Percentiles rank a stretch among this genome's conserved stretches.
phyloP scores from a whole-genome alignment of 2,113 vertebrate genomes.

The Turdus rufiventris region DNA sequence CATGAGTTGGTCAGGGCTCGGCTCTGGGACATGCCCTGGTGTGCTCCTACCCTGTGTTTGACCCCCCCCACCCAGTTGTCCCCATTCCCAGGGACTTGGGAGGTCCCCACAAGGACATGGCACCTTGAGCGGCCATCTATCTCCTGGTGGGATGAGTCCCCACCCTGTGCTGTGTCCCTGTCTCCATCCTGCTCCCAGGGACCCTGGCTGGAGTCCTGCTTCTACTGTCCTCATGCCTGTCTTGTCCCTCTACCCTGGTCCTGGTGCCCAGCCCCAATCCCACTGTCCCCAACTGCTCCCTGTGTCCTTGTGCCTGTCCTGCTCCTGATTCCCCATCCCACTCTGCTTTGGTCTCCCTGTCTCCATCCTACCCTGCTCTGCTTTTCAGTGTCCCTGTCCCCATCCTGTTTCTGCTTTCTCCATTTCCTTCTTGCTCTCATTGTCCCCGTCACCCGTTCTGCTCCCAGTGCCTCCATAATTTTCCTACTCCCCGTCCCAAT shows the following conservation, averaged over 20 bases:
- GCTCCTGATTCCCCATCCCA: not conserved
- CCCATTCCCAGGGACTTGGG: not conserved
- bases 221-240: not conserved
- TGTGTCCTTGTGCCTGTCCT: not conserved
- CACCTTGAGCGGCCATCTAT: not conserved
- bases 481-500: not conserved
- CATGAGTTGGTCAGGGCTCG: not conserved
- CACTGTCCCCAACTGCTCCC: not conserved
- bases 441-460: not conserved
- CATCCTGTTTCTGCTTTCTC: too few relatives aligned
- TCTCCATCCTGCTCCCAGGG: not conserved
- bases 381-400: too few relatives aligned
- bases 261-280: not conserved
- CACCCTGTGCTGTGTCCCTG: not conserved
- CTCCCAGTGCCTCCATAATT: not conserved
- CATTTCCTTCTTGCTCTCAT: not conserved
- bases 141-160: not conserved
- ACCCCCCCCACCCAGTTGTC: fast-evolving
- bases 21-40: fast-evolving
- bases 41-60: fast-evolving
- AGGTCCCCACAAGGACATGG: fast-evolving
- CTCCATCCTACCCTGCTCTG: not conserved
- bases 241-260: not conserved
- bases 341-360: not conserved
- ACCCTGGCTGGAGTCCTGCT: not conserved